Conservation (phyloP, 2,888 invertebrate genomes). For the Cosmia pyralina region DNA sequence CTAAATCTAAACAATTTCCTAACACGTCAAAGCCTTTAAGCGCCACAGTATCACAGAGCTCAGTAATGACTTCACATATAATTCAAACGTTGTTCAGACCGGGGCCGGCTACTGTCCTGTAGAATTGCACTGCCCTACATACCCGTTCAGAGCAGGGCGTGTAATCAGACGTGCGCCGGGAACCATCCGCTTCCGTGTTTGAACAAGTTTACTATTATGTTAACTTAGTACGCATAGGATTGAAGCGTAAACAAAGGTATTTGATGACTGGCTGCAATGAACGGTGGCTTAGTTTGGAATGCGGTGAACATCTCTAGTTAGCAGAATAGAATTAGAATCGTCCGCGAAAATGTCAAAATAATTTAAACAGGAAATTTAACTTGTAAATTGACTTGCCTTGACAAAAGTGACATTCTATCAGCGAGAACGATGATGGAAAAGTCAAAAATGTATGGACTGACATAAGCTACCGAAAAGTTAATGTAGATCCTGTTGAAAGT, state of each 20-base stretch:
- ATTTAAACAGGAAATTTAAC: not conserved
- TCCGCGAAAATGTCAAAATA: not conserved
- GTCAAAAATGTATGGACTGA: not conserved
- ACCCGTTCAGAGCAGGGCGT: constrained; percentile 34
- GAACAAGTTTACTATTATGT: constrained; percentile 27
- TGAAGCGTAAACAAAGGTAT: constrained; percentile 10
- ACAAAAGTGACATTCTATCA: not conserved
- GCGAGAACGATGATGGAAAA: not conserved
- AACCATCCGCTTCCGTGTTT: constrained; percentile 36
- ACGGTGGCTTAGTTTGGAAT: not conserved
- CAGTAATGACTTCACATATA: not conserved
- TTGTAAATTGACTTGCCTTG: not conserved
- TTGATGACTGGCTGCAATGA: not conserved
- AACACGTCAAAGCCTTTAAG: not conserved
- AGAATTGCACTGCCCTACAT: constrained; percentile 41
- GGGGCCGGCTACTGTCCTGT: constrained; percentile 8
- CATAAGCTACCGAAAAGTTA: not conserved
- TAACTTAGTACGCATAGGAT: constrained; percentile 9
- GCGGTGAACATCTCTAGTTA: not conserved
- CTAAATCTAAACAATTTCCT: not conserved
- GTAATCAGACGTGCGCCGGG: constrained; percentile 24
- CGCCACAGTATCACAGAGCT: not conserved
- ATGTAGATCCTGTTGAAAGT: not conserved
- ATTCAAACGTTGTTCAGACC: constrained; percentile 5
- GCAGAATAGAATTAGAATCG: not conserved